A percentile compares a stretch with the other conserved stretches of the same genome.
Evolutionary conservation across 2,113 vertebrate species (phyloP).

Genomic region (Argyrosomus japonicus): DNA sequence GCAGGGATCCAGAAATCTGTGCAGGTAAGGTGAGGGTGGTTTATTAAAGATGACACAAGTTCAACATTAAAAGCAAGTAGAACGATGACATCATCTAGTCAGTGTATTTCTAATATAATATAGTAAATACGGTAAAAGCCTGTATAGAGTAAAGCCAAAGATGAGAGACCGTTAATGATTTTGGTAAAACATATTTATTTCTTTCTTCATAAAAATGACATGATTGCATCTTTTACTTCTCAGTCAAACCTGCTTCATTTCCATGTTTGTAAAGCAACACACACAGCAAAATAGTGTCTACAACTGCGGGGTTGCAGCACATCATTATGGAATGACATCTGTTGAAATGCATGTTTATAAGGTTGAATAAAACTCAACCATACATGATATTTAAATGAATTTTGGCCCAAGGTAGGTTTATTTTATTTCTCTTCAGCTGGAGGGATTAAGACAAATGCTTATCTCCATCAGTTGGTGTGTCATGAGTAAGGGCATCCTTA

Average conservation of each 20-base stretch:
- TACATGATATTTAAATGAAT: constrained; percentile 51
- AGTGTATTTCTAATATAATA: background rate
- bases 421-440: constrained; percentile 29
- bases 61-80: background rate
- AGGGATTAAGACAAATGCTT: background rate
- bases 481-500: constrained; percentile 21
- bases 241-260: constrained; percentile 86
- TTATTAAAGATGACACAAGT: background rate
- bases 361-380: constrained; percentile 93
- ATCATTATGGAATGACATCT: constrained; percentile 38
- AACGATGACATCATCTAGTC: background rate
- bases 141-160: background rate
- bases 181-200: constrained; percentile 97
- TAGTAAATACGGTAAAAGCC: background rate
- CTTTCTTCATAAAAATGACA: constrained; percentile 91
- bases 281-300: constrained; percentile 89
- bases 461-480: constrained; percentile 3
- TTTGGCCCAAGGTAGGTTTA: constrained; percentile 15
- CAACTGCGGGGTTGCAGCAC: constrained; percentile 23
- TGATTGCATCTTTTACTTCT: constrained; percentile 86
- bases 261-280: constrained; percentile 89
- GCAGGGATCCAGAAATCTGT: constrained; percentile 7
- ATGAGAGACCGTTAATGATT: constrained; percentile 27
- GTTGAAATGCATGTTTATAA: constrained; percentile 71
- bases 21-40: constrained; percentile 1